These are phyloP conservation scores for Magallana ariakensis DNA, from an alignment of 1,140 invertebrate species.

Conservation along the genomic window DNA sequence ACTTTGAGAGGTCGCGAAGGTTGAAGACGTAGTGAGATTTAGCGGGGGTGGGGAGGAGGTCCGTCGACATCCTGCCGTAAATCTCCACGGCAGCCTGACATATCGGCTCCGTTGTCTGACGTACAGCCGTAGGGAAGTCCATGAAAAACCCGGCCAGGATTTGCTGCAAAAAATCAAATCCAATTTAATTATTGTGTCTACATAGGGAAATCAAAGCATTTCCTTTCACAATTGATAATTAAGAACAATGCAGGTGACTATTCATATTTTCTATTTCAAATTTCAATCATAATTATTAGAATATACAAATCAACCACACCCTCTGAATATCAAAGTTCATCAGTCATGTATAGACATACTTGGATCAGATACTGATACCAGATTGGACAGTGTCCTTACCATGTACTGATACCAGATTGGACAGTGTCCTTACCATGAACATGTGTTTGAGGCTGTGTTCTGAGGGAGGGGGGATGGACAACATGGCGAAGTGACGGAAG, in stretches of 20 bases:
- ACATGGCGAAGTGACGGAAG: slow-evolving; percentile 80
- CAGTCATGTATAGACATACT: no score
- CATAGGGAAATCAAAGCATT: no score
- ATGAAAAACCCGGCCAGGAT: slow-evolving; percentile 88
- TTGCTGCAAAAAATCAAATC: slow-evolving; percentile 79
- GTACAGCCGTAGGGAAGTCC: slow-evolving; percentile 81
- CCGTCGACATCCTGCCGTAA: slow-evolving; percentile 79
- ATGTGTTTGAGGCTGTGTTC: slow-evolving; percentile 80
- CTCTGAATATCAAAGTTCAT: no score
- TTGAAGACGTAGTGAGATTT: slow-evolving; percentile 81
- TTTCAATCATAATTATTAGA: no score
- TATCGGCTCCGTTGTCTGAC: slow-evolving; percentile 77
- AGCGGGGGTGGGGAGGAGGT: slow-evolving; percentile 80
- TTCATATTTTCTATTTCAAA: no score
- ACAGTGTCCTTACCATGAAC: slow-evolving; percentile 75
- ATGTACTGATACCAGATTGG: slow-evolving; percentile 66
- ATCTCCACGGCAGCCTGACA: slow-evolving; percentile 79
- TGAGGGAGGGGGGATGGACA: slow-evolving; percentile 78
- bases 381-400: slow-evolving; percentile 62
- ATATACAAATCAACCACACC: no score
- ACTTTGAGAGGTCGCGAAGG: slow-evolving; percentile 80
- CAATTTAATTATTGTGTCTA: no score
- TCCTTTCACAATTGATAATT: no score
- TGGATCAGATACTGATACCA: no score
- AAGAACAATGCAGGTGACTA: no score